Conservation (phyloP, 2,888 invertebrate genomes). For the Agrochola lota region DNA sequence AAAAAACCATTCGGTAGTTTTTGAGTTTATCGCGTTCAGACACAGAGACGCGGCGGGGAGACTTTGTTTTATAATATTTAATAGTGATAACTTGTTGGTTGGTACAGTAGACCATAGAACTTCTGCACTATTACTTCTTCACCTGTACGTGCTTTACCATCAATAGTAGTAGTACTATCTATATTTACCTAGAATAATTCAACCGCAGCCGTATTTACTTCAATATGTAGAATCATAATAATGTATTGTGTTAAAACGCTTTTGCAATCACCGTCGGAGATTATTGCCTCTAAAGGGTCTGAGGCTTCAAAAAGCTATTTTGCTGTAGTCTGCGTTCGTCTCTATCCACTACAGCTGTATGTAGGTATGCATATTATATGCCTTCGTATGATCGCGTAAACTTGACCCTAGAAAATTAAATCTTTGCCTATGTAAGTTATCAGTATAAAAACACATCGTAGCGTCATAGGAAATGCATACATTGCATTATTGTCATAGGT, state of each 20-base stretch:
- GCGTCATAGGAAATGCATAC: slow-evolving; percentile 21
- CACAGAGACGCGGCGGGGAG: no score
- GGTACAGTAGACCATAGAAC: background rate
- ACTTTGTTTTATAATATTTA: no score
- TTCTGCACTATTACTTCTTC: background rate
- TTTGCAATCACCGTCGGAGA: background rate
- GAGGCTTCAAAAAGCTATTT: background rate
- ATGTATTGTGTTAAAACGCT: slow-evolving; percentile 1
- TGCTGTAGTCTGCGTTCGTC: background rate
- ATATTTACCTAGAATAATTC: background rate
- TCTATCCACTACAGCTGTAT: background rate
- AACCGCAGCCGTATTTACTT: slow-evolving; percentile 23
- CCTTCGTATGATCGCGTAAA: background rate
- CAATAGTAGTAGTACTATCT: background rate
- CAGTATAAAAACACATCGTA: background rate
- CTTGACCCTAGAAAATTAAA: background rate
- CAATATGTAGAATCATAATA: background rate
- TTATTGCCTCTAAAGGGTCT: background rate
- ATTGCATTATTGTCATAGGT: background rate
- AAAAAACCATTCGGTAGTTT: no score
- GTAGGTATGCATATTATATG: background rate
- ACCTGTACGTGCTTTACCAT: background rate
- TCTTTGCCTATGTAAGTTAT: background rate
- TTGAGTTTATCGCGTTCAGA: no score
- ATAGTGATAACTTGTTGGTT: background rate